These are phyloP conservation scores for Eubasilissa regina DNA, from an alignment of 1,140 invertebrate genomes.

Conservation along the genomic window DNA sequence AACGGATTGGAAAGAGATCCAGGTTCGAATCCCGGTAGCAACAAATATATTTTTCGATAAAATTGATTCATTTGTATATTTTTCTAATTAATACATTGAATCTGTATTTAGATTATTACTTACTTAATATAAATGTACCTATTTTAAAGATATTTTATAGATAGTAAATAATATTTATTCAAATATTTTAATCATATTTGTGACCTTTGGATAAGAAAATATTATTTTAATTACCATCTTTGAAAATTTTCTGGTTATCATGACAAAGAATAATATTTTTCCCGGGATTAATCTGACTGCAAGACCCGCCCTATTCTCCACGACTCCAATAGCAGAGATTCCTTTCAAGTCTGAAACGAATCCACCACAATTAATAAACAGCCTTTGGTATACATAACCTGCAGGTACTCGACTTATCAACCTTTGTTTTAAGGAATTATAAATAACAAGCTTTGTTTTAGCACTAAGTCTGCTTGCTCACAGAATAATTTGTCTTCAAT, in stretches of 20 bases:
- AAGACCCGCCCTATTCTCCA: background rate
- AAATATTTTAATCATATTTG: no score
- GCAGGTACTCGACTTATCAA: conserved; percentile 43
- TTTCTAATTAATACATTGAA: no score
- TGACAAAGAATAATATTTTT: conserved; percentile 18
- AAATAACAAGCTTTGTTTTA: conserved; percentile 20
- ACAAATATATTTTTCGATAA: no score
- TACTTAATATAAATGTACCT: no score
- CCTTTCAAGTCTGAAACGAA: conserved; percentile 33
- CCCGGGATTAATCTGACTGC: background rate
- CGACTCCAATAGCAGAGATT: background rate
- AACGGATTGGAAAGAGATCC: no score
- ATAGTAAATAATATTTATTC: no score
- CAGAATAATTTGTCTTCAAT: background rate
- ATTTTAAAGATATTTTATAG: no score
- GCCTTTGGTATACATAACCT: conserved; percentile 28
- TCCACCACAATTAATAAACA: conserved; percentile 38
- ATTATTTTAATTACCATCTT: background rate
- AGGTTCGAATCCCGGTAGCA: no score
- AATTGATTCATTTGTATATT: no score
- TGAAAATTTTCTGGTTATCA: conserved; percentile 9
- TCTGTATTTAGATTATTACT: no score
- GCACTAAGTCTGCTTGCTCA: background rate
- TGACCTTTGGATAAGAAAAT: no score
- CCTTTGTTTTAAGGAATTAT: conserved; percentile 36